Evolutionary conservation across 2,113 vertebrate genomes (phyloP).

Genomic region (Protobothrops flavoviridis): DNA sequence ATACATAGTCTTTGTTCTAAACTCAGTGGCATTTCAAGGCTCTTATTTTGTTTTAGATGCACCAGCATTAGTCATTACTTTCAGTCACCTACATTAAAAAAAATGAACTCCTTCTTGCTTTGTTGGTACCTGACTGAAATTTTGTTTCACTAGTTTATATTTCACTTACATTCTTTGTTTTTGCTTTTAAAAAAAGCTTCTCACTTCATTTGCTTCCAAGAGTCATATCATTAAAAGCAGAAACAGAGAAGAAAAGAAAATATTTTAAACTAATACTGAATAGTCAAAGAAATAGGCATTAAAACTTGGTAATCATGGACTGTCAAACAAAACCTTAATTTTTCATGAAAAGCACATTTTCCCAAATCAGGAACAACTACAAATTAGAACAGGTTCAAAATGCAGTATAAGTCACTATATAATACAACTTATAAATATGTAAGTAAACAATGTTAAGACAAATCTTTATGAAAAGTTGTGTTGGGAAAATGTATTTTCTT

Average conservation of each 20-base stretch:
- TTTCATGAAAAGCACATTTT: not conserved
- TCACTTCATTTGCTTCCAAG: not conserved
- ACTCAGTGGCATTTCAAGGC: not conserved
- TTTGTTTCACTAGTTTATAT: not conserved
- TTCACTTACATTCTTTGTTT: not conserved
- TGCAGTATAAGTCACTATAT: not conserved
- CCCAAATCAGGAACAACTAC: not conserved
- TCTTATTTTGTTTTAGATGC: not conserved
- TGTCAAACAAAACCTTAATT: not conserved
- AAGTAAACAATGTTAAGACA: not conserved
- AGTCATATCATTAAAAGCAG: no score
- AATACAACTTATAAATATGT: not conserved
- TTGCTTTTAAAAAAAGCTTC: not conserved
- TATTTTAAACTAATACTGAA: not conserved
- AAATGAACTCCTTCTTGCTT: not conserved
- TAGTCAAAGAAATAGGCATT: not conserved
- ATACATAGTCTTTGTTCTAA: not conserved
- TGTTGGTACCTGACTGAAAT: not conserved
- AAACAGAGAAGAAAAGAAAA: not conserved
- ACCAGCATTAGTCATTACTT: not conserved
- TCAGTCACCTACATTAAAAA: not conserved
- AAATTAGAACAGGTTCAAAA: not conserved
- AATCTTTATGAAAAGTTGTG: not conserved
- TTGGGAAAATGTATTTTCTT: not conserved
- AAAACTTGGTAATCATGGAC: not conserved